Percentiles rank a stretch among this genome's conserved stretches.
Conservation (phyloP, 2,113 vertebrate species). For the Lagopus muta region DNA sequence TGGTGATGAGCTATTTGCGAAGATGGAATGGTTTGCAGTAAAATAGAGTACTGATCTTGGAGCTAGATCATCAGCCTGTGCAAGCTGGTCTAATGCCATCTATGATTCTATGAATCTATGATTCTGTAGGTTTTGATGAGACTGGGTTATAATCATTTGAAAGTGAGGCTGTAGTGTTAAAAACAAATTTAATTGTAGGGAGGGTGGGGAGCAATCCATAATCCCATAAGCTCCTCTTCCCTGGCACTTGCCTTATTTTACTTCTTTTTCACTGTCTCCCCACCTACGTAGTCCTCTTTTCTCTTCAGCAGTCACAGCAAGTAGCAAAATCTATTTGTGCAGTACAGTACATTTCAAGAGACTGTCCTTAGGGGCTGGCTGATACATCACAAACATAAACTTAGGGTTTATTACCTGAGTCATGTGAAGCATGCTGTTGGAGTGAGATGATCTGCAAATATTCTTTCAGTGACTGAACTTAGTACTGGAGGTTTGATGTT, state of each 20-base stretch:
- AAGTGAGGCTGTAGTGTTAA: not conserved
- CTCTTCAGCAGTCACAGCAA: not conserved
- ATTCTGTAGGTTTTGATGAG: not conserved
- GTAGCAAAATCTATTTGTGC: not conserved
- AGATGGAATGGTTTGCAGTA: not conserved
- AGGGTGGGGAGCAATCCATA: not conserved
- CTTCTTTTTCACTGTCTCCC: not conserved
- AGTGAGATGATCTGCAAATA: not conserved
- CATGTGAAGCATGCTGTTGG: not conserved
- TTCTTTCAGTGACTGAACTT: not conserved
- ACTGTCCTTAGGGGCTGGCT: not conserved
- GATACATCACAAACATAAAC: not conserved
- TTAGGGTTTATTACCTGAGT: not conserved
- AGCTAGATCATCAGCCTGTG: not conserved
- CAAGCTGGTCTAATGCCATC: not conserved
- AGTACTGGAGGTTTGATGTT: not conserved
- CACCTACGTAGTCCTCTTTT: fast-evolving
- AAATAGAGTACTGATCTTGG: not conserved
- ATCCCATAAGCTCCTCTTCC: not conserved
- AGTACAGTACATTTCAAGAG: not conserved
- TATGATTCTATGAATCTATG: too few relatives aligned
- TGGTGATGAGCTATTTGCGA: not conserved
- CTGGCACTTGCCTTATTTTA: not conserved
- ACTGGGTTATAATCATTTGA: not conserved
- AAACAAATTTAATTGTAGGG: not conserved